Evolutionary conservation across 1,140 invertebrate genomes (phyloP).

Genomic region (Drosophila elegans): DNA sequence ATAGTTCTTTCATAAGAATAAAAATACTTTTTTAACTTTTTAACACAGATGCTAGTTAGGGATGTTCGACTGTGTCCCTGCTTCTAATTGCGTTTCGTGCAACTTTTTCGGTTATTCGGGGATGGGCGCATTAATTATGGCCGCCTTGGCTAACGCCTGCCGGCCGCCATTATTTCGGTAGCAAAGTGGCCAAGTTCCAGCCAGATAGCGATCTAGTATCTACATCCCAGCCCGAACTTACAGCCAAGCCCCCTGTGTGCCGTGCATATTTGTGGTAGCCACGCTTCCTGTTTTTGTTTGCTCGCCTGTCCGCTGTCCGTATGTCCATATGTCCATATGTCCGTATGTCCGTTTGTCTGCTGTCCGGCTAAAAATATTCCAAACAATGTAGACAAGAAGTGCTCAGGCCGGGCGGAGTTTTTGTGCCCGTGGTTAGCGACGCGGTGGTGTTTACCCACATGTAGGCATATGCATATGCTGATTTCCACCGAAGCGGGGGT

Average conservation of each 20-base stretch:
- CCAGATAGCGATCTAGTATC: constrained; percentile 76
- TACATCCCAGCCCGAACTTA: constrained; percentile 50
- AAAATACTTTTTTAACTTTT: background rate
- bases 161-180: constrained; percentile 74
- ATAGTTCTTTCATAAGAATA: too few relatives aligned
- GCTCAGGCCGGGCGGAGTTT: constrained; percentile 59
- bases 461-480: constrained; percentile 83
- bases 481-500: constrained; percentile 62
- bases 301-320: constrained; percentile 38
- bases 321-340: constrained; percentile 12
- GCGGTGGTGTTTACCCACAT: constrained; percentile 83
- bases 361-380: constrained; percentile 44
- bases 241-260: constrained; percentile 51
- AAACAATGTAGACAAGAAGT: constrained; percentile 74
- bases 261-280: constrained; percentile 81
- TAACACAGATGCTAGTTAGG: constrained; percentile 3
- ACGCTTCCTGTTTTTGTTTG: constrained; percentile 83
- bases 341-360: constrained; percentile 17
- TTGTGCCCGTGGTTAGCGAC: constrained; percentile 71
- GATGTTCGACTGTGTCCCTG: constrained; percentile 55
- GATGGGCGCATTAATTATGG: constrained; percentile 75
- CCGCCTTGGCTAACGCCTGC: constrained; percentile 55
- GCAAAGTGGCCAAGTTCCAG: constrained; percentile 58
- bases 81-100: constrained; percentile 78
- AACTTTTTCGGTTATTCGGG: constrained; percentile 60